Percentiles rank a stretch among this genome's conserved stretches.
phyloP scores from a whole-genome alignment of 2,888 invertebrate genomes.

The Epinotia nisella region DNA sequence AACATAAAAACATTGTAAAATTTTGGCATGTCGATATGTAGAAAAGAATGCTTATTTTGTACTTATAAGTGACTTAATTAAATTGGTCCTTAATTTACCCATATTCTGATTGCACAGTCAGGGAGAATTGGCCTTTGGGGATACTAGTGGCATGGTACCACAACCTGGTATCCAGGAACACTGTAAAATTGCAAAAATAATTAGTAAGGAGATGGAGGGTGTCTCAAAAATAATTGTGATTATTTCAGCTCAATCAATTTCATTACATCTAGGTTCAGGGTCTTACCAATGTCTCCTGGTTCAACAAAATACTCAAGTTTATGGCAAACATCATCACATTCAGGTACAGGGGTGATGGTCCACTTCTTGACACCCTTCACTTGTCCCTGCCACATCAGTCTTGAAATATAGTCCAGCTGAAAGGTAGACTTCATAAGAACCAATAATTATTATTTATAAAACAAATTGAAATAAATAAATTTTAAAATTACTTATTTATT shows the following conservation, averaged over 20 bases:
- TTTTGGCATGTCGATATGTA: constrained; percentile 80
- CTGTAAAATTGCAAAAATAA: constrained; percentile 74
- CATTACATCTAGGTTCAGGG: not conserved
- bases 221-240: too few relatives aligned
- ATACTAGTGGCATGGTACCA: constrained; percentile 97
- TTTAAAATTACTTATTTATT: too few relatives aligned
- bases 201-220: not conserved
- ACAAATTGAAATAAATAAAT: too few relatives aligned
- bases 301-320: constrained; percentile 91
- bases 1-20: constrained; percentile 58
- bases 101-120: constrained; percentile 96
- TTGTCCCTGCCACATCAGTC: constrained; percentile 98
- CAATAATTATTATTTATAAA: not conserved
- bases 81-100: constrained; percentile 81
- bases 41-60: constrained; percentile 66
- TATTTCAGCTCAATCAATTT: too few relatives aligned
- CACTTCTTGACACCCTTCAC: constrained; percentile 93
- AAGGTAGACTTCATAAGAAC: constrained; percentile 50
- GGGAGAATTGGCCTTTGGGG: constrained; percentile 91
- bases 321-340: constrained; percentile 91
- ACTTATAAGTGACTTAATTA: constrained; percentile 54
- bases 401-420: constrained; percentile 95
- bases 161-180: constrained; percentile 93
- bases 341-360: constrained; percentile 93
- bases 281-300: constrained; percentile 92